Evolutionary conservation across 2,888 invertebrate genomes (phyloP).

Genomic region (Heliconius aoede): DNA sequence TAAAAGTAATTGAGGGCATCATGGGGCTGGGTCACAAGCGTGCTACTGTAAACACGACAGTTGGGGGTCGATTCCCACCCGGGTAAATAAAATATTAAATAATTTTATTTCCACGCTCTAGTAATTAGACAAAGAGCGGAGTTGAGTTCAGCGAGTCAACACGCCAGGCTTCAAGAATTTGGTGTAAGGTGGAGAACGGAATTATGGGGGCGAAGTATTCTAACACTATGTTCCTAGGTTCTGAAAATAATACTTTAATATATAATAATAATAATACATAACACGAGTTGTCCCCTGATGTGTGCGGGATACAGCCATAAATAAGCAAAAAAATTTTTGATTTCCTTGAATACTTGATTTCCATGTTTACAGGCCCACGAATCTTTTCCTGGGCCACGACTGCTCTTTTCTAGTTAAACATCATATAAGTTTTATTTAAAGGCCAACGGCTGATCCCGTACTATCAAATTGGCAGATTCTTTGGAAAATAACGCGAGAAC

Average conservation of each 20-base stretch:
- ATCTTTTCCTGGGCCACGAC: too few species aligned
- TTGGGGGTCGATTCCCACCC: background rate
- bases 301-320: background rate
- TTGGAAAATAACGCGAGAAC: conserved; percentile 39
- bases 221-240: background rate
- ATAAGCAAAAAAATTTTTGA: too few species aligned
- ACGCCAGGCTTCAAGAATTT: background rate
- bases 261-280: too few species aligned
- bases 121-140: background rate
- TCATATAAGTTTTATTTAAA: conserved; percentile 12
- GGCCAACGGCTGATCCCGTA: conserved; percentile 34
- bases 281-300: too few species aligned
- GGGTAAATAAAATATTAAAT: background rate
- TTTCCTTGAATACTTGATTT: too few species aligned
- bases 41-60: background rate
- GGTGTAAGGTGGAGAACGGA: background rate
- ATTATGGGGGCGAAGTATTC: background rate
- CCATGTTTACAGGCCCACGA: too few species aligned
- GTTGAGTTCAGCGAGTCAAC: background rate
- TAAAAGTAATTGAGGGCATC: background rate
- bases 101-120: background rate
- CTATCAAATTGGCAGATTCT: conserved; percentile 42
- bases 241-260: too few species aligned
- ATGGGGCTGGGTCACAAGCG: too few species aligned
- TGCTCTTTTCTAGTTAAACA: background rate